These are phyloP conservation scores for Antitype chi DNA, from an alignment of 2,888 invertebrate genomes.

Conservation along the genomic window DNA sequence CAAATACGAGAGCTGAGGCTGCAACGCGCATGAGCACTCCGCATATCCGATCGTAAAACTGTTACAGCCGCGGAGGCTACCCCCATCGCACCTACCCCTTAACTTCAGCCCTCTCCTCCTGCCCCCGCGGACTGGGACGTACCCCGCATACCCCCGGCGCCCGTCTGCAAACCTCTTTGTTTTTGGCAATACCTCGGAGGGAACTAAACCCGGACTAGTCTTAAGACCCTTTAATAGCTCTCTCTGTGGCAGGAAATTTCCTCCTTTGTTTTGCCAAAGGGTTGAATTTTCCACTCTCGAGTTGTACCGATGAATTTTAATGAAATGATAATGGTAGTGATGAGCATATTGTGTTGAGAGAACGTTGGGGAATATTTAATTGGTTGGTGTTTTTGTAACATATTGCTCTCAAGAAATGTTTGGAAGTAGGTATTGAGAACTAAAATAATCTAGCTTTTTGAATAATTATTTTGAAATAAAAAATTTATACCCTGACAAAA, in stretches of 20 bases:
- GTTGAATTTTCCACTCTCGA: conserved; percentile 69
- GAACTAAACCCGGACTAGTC: conserved; percentile 84
- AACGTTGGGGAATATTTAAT: conserved; percentile 43
- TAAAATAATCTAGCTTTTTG: background rate
- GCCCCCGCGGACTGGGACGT: conserved; percentile 57
- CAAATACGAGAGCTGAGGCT: conserved; percentile 83
- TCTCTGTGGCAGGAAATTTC: conserved; percentile 84
- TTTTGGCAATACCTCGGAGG: conserved; percentile 85
- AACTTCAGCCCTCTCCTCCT: conserved; percentile 52
- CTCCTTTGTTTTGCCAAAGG: conserved; percentile 76
- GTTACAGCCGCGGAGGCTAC: conserved; percentile 81
- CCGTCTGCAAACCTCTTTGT: conserved; percentile 88
- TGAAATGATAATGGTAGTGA: conserved; percentile 71
- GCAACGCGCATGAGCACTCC: conserved; percentile 88
- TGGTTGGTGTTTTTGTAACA: background rate
- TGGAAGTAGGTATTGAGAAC: background rate
- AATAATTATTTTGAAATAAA: too few species aligned
- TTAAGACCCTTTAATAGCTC: conserved; percentile 88
- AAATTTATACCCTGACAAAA: background rate
- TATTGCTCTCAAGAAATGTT: background rate
- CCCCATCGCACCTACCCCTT: conserved; percentile 68
- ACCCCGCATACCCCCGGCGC: conserved; percentile 70
- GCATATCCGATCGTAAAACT: conserved; percentile 89
- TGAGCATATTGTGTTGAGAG: conserved; percentile 57
- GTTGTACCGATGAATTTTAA: conserved; percentile 71